Evolutionary conservation across 2,797 vertebrate species (phyloP).

Genomic region (Lepilemur ruficaudatus): DNA sequence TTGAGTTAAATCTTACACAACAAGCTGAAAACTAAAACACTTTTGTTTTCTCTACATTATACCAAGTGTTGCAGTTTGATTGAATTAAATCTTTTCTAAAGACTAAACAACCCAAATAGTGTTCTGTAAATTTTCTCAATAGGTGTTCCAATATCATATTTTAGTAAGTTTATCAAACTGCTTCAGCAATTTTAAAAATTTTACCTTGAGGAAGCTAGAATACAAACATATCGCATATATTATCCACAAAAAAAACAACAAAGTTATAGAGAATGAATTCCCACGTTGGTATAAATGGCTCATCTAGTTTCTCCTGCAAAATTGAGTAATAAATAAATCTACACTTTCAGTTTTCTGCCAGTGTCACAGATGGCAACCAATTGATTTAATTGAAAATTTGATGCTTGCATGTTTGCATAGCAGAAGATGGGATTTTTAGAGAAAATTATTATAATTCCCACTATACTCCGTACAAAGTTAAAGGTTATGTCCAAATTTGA

Average conservation of each 20-base stretch:
- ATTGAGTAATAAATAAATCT: neutral
- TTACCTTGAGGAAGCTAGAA: neutral
- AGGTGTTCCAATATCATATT: neutral
- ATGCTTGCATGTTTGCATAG: neutral
- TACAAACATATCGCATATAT: neutral
- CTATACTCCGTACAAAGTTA: neutral
- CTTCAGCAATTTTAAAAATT: neutral
- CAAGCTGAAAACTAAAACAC: neutral
- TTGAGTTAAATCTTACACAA: constrained; percentile 22
- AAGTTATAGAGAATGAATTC: neutral
- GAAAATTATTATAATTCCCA: neutral
- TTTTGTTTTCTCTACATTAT: neutral
- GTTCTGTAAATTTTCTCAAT: neutral
- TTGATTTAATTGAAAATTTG: constrained; percentile 21
- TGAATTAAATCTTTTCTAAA: neutral
- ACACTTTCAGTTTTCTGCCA: neutral
- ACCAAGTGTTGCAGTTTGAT: neutral
- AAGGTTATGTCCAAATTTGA: neutral
- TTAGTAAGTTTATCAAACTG: neutral
- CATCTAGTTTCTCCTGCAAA: neutral
- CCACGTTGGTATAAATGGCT: neutral
- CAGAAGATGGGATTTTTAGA: neutral
- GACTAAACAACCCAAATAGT: neutral
- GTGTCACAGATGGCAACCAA: neutral
- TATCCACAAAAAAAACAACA: neutral